Evolutionary conservation across 2,888 invertebrate genomes (phyloP).

Genomic region (Aspidiotus rigidus): DNA sequence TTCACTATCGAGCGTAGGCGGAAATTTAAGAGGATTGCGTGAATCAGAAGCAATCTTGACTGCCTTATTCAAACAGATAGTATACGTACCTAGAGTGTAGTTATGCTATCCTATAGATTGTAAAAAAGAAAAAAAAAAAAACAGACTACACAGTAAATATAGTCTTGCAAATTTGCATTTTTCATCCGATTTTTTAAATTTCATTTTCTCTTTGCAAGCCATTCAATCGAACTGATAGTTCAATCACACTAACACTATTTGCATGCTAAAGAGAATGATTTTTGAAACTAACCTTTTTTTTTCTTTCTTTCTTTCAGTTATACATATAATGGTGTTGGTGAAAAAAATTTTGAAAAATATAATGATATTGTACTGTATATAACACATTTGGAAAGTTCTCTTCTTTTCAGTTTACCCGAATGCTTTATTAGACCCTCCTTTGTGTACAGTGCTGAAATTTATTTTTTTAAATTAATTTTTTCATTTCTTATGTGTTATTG

Average conservation of each 20-base stretch:
- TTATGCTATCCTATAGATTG: no score
- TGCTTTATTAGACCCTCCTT: no score
- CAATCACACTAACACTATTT: constrained; percentile 22
- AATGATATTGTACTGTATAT: neutral
- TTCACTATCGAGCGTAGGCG: no score
- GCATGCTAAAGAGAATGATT: constrained; percentile 15
- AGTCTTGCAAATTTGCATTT: neutral
- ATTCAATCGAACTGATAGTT: neutral
- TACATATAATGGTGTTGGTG: constrained; percentile 6
- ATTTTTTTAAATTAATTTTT: no score
- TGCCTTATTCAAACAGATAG: no score
- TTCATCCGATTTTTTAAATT: neutral
- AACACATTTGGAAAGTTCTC: neutral
- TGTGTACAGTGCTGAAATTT: no score
- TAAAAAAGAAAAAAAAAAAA: no score
- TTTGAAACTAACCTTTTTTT: neutral
- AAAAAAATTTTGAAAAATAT: neutral
- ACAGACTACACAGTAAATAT: constrained; percentile 31
- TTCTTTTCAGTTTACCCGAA: no score
- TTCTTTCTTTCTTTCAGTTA: constrained; percentile 9
- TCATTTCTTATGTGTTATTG: no score
- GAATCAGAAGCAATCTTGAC: no score
- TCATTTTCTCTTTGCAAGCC: neutral
- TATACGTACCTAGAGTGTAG: no score
- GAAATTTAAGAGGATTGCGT: no score